phyloP scores from a whole-genome alignment of 2,888 invertebrate species.

The Conomelus anceps region DNA sequence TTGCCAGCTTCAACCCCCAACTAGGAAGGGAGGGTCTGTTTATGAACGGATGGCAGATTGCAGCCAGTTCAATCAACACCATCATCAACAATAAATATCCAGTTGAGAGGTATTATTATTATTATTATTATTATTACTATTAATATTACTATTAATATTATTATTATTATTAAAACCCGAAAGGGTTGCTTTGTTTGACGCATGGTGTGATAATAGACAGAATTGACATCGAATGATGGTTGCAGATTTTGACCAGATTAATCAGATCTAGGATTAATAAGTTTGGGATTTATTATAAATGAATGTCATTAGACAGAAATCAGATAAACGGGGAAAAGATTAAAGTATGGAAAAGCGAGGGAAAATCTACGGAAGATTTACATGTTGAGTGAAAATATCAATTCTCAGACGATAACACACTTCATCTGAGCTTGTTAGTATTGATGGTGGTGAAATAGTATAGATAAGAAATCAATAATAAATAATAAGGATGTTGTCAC shows the following conservation, averaged over 20 bases:
- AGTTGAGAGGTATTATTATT: neutral
- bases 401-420: too few species aligned
- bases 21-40: neutral
- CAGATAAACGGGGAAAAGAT: neutral
- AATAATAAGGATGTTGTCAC: too few species aligned
- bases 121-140: too few species aligned
- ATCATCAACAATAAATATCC: neutral
- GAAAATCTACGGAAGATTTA: too few species aligned
- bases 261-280: neutral
- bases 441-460: too few species aligned
- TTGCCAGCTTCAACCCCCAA: neutral
- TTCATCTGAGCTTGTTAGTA: too few species aligned
- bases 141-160: too few species aligned
- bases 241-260: neutral
- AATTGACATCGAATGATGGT: neutral
- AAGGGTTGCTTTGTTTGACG: neutral
- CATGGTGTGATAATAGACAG: neutral
- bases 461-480: too few species aligned
- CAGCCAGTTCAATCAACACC: neutral
- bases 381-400: too few species aligned
- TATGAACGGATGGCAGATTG: neutral
- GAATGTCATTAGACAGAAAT: neutral
- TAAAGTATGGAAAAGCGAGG: neutral
- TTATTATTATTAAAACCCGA: neutral
- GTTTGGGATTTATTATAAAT: neutral